Conservation (phyloP, 53 echinoderm and acorn worm genomes). For the Arbacia lixula region DNA sequence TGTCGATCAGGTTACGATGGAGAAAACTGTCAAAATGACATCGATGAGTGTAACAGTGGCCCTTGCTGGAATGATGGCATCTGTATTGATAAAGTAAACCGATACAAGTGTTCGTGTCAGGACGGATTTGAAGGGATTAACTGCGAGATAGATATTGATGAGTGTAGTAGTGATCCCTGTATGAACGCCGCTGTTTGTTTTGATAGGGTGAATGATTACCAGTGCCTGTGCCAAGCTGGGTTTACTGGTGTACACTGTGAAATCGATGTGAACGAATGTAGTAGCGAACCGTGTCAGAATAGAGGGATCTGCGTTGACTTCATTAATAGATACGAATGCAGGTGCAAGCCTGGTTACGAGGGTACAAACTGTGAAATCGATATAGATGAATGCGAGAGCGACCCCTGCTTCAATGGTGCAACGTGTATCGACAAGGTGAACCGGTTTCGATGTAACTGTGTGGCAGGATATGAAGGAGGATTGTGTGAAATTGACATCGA, state of each 20-base stretch:
- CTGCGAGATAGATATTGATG: slow-evolving; percentile 46
- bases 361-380: slow-evolving; percentile 71
- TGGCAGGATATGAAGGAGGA: neutral
- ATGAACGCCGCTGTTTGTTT: slow-evolving; percentile 58
- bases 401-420: slow-evolving; percentile 62
- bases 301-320: slow-evolving; percentile 66
- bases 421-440: slow-evolving; percentile 49
- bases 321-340: slow-evolving; percentile 58
- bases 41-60: slow-evolving; percentile 52
- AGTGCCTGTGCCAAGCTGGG: slow-evolving; percentile 72
- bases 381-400: slow-evolving; percentile 74
- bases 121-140: slow-evolving; percentile 34
- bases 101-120: slow-evolving; percentile 36
- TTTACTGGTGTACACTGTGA: slow-evolving; percentile 78
- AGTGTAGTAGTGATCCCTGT: slow-evolving; percentile 62
- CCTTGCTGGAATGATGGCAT: slow-evolving; percentile 29
- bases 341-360: slow-evolving; percentile 62
- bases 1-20: slow-evolving; percentile 39
- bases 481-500: slow-evolving; percentile 51
- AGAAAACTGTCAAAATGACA: slow-evolving; percentile 38
- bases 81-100: slow-evolving; percentile 37
- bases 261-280: slow-evolving; percentile 78
- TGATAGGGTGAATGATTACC: slow-evolving; percentile 62
- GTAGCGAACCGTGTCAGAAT: slow-evolving; percentile 71
- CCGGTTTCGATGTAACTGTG: slow-evolving; percentile 35